Percentiles rank a stretch among this genome's conserved stretches.
These are phyloP conservation scores for Bilobella aurantiaca DNA, from an alignment of 1,140 invertebrate species.

Conservation along the genomic window DNA sequence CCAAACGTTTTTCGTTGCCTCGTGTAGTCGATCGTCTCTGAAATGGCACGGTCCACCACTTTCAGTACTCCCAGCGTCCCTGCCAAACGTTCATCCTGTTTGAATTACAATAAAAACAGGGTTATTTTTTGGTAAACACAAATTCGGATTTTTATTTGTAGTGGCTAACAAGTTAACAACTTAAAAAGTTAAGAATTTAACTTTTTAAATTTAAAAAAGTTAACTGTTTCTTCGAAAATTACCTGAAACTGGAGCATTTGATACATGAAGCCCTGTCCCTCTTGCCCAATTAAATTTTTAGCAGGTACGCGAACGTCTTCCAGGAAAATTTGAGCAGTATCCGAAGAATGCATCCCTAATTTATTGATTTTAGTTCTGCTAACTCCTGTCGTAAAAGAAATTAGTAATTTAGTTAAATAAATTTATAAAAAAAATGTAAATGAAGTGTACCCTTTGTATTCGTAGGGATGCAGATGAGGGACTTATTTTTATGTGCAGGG, in stretches of 20 bases:
- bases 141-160: too few relatives aligned
- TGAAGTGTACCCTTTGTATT: slow-evolving; percentile 42
- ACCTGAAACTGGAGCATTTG: slow-evolving; percentile 54
- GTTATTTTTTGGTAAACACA: too few relatives aligned
- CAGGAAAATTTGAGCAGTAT: slow-evolving; percentile 51
- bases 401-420: too few relatives aligned
- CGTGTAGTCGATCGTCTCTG: slow-evolving; percentile 47
- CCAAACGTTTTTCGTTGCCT: slow-evolving; percentile 45
- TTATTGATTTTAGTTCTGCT: slow-evolving; percentile 44
- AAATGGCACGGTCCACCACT: slow-evolving; percentile 40
- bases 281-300: slow-evolving; percentile 49
- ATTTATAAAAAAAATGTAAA: background rate
- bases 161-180: too few relatives aligned
- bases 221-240: too few relatives aligned
- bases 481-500: slow-evolving; percentile 46
- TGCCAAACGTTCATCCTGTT: slow-evolving; percentile 48
- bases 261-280: slow-evolving; percentile 50
- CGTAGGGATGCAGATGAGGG: slow-evolving; percentile 50
- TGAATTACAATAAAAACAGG: too few relatives aligned
- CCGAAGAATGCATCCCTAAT: slow-evolving; percentile 48
- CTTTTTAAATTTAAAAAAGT: too few relatives aligned
- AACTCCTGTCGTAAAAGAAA: slow-evolving; percentile 37
- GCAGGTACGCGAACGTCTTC: slow-evolving; percentile 49
- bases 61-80: slow-evolving; percentile 40
- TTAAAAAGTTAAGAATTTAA: too few relatives aligned